Evolutionary conservation across 1,140 invertebrate species (phyloP).

Genomic region (Macrosteles quadrilineatus): DNA sequence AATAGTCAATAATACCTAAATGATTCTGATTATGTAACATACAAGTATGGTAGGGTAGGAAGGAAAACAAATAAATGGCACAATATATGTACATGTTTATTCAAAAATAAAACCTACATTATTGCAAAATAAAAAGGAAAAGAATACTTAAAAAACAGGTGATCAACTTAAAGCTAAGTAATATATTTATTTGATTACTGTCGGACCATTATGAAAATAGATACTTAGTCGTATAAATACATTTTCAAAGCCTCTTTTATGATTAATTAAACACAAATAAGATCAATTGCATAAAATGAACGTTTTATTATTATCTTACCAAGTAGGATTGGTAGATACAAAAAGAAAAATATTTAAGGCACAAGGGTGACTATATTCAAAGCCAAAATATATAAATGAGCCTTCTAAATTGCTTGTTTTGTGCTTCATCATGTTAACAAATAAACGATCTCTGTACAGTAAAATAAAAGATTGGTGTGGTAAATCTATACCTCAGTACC

Average conservation of each 20-base stretch:
- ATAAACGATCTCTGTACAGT: too few species aligned
- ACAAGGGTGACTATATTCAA: too few species aligned
- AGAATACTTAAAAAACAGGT: background rate
- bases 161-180: background rate
- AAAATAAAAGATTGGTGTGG: too few species aligned
- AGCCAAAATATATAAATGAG: too few species aligned
- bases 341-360: too few species aligned
- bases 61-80: background rate
- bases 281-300: background rate
- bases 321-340: too few species aligned
- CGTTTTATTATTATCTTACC: background rate
- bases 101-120: conserved; percentile 5
- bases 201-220: background rate
- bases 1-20: too few species aligned
- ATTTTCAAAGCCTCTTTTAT: background rate
- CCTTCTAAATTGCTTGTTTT: too few species aligned
- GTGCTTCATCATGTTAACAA: too few species aligned
- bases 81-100: conserved; percentile 1
- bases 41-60: too few species aligned
- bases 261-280: background rate
- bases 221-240: background rate
- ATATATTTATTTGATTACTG: background rate
- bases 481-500: too few species aligned
- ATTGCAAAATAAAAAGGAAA: conserved; percentile 13
- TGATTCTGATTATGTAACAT: too few species aligned